Evolutionary conservation across 2,888 invertebrate genomes (phyloP).

Genomic region (Trachelus stipa): DNA sequence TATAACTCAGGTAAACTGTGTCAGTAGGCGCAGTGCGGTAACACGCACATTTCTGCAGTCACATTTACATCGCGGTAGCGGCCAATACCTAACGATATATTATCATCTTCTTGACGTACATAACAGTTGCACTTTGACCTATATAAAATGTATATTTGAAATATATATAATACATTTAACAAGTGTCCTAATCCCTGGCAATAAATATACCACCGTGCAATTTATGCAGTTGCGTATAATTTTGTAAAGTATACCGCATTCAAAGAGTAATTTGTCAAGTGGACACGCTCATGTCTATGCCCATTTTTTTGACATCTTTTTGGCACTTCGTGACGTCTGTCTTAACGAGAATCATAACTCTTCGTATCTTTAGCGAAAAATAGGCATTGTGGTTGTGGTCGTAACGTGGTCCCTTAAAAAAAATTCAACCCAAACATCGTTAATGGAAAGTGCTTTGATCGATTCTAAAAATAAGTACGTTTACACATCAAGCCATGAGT

Average conservation of each 20-base stretch:
- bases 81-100: background rate
- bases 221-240: background rate
- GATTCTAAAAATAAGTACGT: background rate
- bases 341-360: background rate
- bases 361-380: background rate
- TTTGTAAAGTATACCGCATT: background rate
- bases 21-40: slow-evolving; percentile 48
- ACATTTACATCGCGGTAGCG: slow-evolving; percentile 11
- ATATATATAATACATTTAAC: background rate
- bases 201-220: background rate
- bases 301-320: background rate
- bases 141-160: background rate
- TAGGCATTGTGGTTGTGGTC: background rate
- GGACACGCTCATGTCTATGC: background rate
- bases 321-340: background rate
- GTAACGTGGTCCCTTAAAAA: background rate
- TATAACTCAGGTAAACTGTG: slow-evolving; percentile 34
- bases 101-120: background rate
- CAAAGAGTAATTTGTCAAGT: background rate
- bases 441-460: background rate
- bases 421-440: background rate
- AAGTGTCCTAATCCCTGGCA: background rate
- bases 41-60: slow-evolving; percentile 41
- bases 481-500: background rate
- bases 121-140: background rate